Evolutionary conservation across 1,140 invertebrate genomes (phyloP).

Genomic region (Drosophila serrata): DNA sequence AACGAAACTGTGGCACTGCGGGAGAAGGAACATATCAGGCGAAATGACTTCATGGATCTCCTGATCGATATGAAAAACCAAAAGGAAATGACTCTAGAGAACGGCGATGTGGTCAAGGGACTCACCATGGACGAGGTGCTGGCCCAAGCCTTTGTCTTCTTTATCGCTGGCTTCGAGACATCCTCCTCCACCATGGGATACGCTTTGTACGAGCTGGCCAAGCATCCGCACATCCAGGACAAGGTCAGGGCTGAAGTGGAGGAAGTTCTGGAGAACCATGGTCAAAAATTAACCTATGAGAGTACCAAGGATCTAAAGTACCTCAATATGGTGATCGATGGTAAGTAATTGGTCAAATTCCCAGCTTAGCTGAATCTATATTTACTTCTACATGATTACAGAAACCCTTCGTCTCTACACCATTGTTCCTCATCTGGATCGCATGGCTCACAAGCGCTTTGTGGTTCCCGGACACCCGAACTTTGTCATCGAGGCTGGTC

Average conservation of each 20-base stretch:
- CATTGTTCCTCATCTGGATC: not conserved
- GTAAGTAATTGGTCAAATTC: slow-evolving; percentile 1
- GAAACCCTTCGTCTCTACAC: not conserved
- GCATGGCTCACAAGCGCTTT: not conserved
- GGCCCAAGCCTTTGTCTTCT: slow-evolving; percentile 81
- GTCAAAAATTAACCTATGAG: slow-evolving; percentile 86
- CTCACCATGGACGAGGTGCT: slow-evolving; percentile 68
- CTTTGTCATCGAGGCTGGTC: not conserved
- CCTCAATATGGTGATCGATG: slow-evolving; percentile 86
- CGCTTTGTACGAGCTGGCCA: slow-evolving; percentile 87
- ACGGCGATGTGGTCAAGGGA: slow-evolving; percentile 29
- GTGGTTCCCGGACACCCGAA: not conserved
- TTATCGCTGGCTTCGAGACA: slow-evolving; percentile 89
- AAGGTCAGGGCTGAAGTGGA: slow-evolving; percentile 87
- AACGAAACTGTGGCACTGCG: slow-evolving; percentile 85
- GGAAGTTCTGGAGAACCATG: slow-evolving; percentile 83
- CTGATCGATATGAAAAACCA: slow-evolving; percentile 12
- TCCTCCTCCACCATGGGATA: slow-evolving; percentile 87
- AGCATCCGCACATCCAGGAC: slow-evolving; percentile 87
- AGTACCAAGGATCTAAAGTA: slow-evolving; percentile 86
- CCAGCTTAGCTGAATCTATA: not conserved
- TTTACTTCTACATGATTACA: not conserved
- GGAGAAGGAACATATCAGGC: slow-evolving; percentile 35
- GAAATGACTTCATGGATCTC: not conserved
- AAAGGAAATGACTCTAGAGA: slow-evolving; percentile 26